Base-by-base conservation (phyloP, 1,140 invertebrate genomes). In the Drosophila sp. region DNA sequence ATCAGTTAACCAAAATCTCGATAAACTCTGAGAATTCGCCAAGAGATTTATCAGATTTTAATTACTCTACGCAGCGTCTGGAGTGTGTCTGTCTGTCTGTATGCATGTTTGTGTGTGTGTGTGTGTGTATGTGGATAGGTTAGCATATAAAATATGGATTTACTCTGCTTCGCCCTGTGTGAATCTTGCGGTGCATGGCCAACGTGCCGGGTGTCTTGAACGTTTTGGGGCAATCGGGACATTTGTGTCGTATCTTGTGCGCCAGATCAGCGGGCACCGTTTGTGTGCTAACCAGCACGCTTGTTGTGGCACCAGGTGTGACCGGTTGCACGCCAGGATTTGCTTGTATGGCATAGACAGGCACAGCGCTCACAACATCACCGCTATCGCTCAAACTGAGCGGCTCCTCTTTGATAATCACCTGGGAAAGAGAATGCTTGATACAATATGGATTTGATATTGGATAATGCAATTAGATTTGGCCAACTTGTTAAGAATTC, bases 91-190 rank as follows among this genome's bases (percentile, higher is more conserved):
- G 36, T 21, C 11, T 56, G 18, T 36, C 21, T 38, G 34, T 40
- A 16, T 8, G 9, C 54, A 41, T 29, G 1, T 51, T 25, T 59
- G 38, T 41, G 40, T 32, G 16, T 16, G 32, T 18, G 16, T 11
- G 32, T 36, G 46, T 63, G 2, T 16, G 27, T n/a, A 13, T n/a
- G n/a, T 46, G 48, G n/a, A 48, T 48, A 18, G 18, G 4, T 13
- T 16, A n/a, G 11, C 13, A 46, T 73, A 62, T 25, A 61, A 51
- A 71, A 74, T 67, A 66, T 77, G 63, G 59, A 86, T 89, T 90
- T 91, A 91, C 90, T 91, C 90, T 91, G 90, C 87, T 87, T 93
- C 92, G 53, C 91, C 92, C 41, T n/a, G 89, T 92, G 70, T 91
- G 90, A 32, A 91, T 81, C 71, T 91, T 91, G 51, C 84, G 82